Conservation (phyloP, 2,797 vertebrate species). For the Poeciliopsis turneri region DNA sequence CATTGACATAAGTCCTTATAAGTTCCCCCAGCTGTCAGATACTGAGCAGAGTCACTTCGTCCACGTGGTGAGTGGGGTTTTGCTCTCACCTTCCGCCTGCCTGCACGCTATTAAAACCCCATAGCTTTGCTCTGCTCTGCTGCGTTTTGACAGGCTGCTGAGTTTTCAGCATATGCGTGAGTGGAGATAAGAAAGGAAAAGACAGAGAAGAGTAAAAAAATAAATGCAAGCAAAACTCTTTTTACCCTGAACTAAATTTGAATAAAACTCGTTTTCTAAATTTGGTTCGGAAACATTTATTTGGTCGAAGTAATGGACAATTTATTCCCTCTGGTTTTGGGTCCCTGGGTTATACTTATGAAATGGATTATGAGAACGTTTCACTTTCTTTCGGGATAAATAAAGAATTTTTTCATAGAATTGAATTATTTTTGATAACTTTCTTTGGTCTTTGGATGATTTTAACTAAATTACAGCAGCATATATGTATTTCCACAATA, state of each 20-base stretch:
- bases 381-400: background rate
- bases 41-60: slow-evolving; percentile 86
- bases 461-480: background rate
- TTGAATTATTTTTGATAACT: background rate
- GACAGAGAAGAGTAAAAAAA: background rate
- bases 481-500: background rate
- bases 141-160: slow-evolving; percentile 40
- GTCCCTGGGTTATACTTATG: background rate
- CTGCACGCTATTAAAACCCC: slow-evolving; percentile 56
- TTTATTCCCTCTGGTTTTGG: background rate
- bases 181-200: background rate
- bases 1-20: slow-evolving; percentile 98
- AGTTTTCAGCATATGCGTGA: background rate
- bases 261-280: background rate
- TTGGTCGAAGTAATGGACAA: background rate
- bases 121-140: slow-evolving; percentile 54
- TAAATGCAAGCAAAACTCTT: background rate
- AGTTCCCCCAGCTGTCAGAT: slow-evolving; percentile 89
- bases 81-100: slow-evolving; percentile 14
- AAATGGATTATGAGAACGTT: no score
- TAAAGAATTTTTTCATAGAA: background rate
- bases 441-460: background rate
- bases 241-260: background rate
- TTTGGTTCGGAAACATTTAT: background rate
- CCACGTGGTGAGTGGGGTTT: slow-evolving; percentile 90